Percentiles rank a stretch among this genome's conserved stretches.
These are phyloP conservation scores for Synanthedon andrenaeformis DNA, from an alignment of 2,888 invertebrate genomes.

Conservation along the genomic window DNA sequence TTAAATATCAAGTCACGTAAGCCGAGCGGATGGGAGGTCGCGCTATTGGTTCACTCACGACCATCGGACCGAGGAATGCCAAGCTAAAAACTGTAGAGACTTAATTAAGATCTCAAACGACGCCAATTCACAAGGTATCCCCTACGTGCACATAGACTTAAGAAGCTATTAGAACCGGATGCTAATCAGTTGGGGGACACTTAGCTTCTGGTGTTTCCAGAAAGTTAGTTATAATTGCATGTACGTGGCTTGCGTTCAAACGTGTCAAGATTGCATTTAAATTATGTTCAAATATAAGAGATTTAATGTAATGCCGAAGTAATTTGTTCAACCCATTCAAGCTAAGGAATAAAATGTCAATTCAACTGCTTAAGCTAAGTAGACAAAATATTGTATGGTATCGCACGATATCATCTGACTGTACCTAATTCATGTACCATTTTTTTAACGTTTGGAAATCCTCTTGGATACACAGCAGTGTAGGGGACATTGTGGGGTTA, in stretches of 20 bases:
- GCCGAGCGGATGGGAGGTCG: conserved; percentile 8
- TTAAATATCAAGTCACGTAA: conserved; percentile 7
- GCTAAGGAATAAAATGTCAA: too few species aligned
- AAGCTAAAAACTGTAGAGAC: conserved; percentile 57
- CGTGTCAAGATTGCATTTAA: neutral
- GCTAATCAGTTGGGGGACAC: conserved; percentile 14
- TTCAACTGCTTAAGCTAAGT: too few species aligned
- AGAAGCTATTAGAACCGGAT: conserved; percentile 35
- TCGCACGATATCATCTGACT: too few species aligned
- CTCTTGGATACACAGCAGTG: too few species aligned
- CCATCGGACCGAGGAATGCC: conserved; percentile 8
- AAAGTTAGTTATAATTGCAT: conserved; percentile 6
- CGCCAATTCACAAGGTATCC: conserved; percentile 59
- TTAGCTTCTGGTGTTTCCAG: neutral
- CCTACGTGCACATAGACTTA: conserved; percentile 41
- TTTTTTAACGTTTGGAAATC: too few species aligned
- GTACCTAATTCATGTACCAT: too few species aligned
- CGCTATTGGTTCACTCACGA: conserved; percentile 6
- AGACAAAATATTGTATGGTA: too few species aligned
- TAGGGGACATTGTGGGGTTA: too few species aligned
- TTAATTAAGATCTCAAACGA: conserved; percentile 64
- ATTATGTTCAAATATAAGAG: neutral
- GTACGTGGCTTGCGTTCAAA: conserved; percentile 5
- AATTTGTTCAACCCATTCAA: too few species aligned
- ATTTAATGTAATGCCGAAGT: too few species aligned